Percentiles rank a stretch among this genome's conserved stretches.
Conservation (phyloP, 2,888 invertebrate genomes). For the Tiphia femorata region DNA sequence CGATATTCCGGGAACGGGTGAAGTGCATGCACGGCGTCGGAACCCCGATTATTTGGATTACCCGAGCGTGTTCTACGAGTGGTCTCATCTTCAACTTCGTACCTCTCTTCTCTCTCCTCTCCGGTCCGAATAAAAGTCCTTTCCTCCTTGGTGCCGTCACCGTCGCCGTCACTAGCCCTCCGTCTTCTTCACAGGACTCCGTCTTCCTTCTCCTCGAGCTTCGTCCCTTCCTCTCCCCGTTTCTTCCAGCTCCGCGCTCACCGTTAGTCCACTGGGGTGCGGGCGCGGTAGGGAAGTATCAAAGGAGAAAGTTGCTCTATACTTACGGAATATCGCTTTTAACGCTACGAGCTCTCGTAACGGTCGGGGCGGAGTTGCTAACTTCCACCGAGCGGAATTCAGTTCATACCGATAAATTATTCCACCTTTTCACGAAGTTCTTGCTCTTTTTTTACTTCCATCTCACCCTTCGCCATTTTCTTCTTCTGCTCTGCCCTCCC, state of each 20-base stretch:
- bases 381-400: constrained; percentile 45
- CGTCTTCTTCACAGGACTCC: too few species aligned
- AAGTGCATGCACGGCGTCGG: constrained; percentile 25
- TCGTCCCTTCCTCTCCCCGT: too few species aligned
- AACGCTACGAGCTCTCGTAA: constrained; percentile 41
- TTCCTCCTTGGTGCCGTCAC: too few species aligned
- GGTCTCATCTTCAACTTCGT: constrained; percentile 50
- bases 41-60: constrained; percentile 47
- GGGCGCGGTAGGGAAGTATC: constrained; percentile 42
- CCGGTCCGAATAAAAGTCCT: constrained; percentile 38
- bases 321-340: constrained; percentile 53
- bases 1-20: constrained; percentile 36
- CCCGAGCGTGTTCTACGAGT: constrained; percentile 42
- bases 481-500: background rate
- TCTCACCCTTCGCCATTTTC: background rate
- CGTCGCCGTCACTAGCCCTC: too few species aligned
- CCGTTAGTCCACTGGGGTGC: constrained; percentile 32
- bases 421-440: constrained; percentile 36
- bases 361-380: constrained; percentile 50
- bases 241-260: too few species aligned
- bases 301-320: constrained; percentile 51
- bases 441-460: background rate
- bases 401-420: constrained; percentile 49
- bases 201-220: too few species aligned
- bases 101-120: too few species aligned